These are phyloP conservation scores for Ormyrus thymus DNA, from an alignment of 2,888 invertebrate species.

Conservation along the genomic window DNA sequence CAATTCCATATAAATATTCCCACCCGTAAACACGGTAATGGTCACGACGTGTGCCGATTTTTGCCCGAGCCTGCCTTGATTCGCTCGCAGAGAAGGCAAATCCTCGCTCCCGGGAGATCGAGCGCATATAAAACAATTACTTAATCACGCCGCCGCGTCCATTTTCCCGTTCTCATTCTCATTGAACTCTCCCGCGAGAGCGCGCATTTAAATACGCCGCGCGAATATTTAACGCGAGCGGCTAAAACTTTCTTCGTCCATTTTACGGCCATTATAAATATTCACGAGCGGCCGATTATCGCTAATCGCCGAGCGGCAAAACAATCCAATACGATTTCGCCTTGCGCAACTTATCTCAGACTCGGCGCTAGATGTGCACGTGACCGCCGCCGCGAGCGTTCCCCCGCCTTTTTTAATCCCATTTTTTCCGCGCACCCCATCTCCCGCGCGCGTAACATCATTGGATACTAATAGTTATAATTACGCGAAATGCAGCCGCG, in stretches of 20 bases:
- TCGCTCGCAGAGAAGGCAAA: slow-evolving; percentile 23
- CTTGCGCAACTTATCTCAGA: background rate
- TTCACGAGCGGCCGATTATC: slow-evolving; percentile 32
- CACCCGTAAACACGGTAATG: slow-evolving; percentile 16
- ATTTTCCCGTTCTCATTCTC: slow-evolving; percentile 44
- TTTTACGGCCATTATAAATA: slow-evolving; percentile 29
- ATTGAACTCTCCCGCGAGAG: slow-evolving; percentile 2
- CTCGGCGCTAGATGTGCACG: background rate
- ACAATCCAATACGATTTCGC: slow-evolving; percentile 3
- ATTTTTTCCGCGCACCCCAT: background rate
- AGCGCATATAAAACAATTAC: slow-evolving; percentile 50
- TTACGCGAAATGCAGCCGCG: slow-evolving; percentile 35
- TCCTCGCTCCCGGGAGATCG: background rate
- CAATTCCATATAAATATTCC: slow-evolving; percentile 42
- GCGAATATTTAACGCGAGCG: slow-evolving; percentile 30
- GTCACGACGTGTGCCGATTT: slow-evolving; percentile 4
- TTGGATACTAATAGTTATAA: slow-evolving; percentile 49
- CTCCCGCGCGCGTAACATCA: slow-evolving; percentile 1
- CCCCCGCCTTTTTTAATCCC: slow-evolving; percentile 9
- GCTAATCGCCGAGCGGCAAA: slow-evolving; percentile 29
- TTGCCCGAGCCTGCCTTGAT: background rate
- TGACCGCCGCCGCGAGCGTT: background rate
- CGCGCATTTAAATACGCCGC: no score
- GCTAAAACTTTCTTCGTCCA: slow-evolving; percentile 37
- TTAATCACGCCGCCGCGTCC: slow-evolving; percentile 40